Percentiles rank a stretch among this genome's conserved stretches.
Evolutionary conservation across 2,113 vertebrate species (phyloP).

Genomic region (Gopherus evgoodei): DNA sequence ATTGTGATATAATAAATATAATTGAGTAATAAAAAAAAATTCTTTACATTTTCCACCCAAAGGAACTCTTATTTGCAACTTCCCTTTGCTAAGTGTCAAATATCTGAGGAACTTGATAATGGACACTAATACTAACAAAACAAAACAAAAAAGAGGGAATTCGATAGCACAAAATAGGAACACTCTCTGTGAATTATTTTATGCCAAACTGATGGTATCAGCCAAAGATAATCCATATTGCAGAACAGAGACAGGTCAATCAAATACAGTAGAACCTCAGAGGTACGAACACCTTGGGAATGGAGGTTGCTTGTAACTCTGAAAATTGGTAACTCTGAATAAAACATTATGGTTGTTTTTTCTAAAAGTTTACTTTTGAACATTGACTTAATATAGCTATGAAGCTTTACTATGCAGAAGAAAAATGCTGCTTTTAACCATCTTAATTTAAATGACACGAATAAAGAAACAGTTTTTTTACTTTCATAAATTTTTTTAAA

Average conservation of each 20-base stretch:
- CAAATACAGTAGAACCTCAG: neutral
- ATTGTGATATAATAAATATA: conserved; percentile 42
- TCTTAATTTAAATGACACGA: too few relatives aligned
- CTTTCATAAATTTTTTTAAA: too few relatives aligned
- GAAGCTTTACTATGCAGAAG: too few relatives aligned
- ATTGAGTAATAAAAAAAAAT: conserved; percentile 47
- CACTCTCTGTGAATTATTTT: conserved; percentile 23
- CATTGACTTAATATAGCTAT: too few relatives aligned
- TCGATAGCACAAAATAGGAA: conserved; percentile 18
- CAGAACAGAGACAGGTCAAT: conserved; percentile 10
- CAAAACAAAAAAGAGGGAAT: conserved; percentile 27
- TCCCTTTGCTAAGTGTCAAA: conserved; percentile 49
- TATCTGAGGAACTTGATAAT: neutral
- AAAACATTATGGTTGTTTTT: too few relatives aligned
- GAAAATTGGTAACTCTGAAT: too few relatives aligned
- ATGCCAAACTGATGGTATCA: conserved; percentile 40
- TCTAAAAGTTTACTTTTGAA: too few relatives aligned
- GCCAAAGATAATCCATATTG: conserved; percentile 52
- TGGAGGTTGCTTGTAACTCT: too few relatives aligned
- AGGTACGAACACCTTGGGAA: too few relatives aligned
- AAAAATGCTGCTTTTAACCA: too few relatives aligned
- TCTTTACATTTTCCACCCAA: conserved; percentile 49
- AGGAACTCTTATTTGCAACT: conserved; percentile 23
- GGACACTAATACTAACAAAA: conserved; percentile 46
- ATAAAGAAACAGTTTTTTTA: too few relatives aligned